Evolutionary conservation across 2,888 invertebrate genomes (phyloP).

Genomic region (Drosophila eohydei): DNA sequence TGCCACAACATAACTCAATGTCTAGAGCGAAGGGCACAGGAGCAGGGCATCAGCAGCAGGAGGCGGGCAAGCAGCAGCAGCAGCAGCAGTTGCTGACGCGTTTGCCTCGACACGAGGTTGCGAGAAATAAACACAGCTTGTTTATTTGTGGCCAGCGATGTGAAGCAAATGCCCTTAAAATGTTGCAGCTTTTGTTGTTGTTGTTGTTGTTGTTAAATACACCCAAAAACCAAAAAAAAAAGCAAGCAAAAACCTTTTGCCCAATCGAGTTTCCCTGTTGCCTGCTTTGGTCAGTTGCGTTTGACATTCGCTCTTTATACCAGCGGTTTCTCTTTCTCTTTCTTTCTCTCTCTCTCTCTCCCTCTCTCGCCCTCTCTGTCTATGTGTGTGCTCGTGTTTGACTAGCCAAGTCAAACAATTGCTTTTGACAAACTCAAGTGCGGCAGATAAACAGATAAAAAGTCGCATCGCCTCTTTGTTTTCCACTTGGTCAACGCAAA

Average conservation of each 20-base stretch:
- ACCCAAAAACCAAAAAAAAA: background rate
- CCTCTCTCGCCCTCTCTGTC: slow-evolving; percentile 4
- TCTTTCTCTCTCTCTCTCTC: slow-evolving; percentile 6
- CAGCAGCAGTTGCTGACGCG: slow-evolving; percentile 44
- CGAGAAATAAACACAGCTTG: slow-evolving; percentile 69
- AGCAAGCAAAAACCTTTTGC: slow-evolving; percentile 9
- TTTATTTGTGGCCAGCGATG: slow-evolving; percentile 78
- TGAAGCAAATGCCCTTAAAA: slow-evolving; percentile 75
- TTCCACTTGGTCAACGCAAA: slow-evolving; percentile 2
- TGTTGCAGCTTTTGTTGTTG: slow-evolving; percentile 24
- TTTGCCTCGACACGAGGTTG: slow-evolving; percentile 28
- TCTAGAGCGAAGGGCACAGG: slow-evolving; percentile 20
- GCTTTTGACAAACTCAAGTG: slow-evolving; percentile 73
- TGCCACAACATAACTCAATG: slow-evolving; percentile 74
- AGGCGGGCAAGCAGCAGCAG: background rate
- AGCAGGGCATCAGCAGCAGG: slow-evolving; percentile 2
- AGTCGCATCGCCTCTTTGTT: slow-evolving; percentile 36
- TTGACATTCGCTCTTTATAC: slow-evolving; percentile 50
- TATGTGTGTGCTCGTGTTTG: slow-evolving; percentile 17
- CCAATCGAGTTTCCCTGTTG: slow-evolving; percentile 29
- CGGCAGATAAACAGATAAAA: slow-evolving; percentile 68
- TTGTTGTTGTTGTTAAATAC: background rate
- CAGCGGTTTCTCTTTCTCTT: slow-evolving; percentile 4
- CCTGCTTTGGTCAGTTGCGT: slow-evolving; percentile 40
- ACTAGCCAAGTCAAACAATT: slow-evolving; percentile 67